Conservation (phyloP, 2,888 invertebrate genomes). For the Cyclophora albipunctata region DNA sequence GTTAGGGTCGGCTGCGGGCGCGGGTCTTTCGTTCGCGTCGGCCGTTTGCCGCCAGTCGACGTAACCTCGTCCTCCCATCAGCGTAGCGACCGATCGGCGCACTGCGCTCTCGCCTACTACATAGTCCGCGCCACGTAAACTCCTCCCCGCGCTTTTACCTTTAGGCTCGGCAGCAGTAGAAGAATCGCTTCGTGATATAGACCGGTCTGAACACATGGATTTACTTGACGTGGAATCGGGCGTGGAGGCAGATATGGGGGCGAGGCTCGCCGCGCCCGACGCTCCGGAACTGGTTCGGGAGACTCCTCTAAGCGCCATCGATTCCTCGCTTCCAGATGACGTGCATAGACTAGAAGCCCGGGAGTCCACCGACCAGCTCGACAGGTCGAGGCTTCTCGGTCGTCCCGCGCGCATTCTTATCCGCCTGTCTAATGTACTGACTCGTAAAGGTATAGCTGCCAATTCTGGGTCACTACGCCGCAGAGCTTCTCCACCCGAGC, state of each 20-base stretch:
- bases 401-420: slow-evolving; percentile 88
- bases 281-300: slow-evolving; percentile 86
- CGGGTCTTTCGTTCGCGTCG: slow-evolving; percentile 74
- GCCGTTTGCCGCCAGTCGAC: slow-evolving; percentile 88
- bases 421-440: slow-evolving; percentile 86
- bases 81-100: slow-evolving; percentile 85
- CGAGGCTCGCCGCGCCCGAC: slow-evolving; percentile 77
- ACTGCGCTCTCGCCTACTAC: slow-evolving; percentile 64
- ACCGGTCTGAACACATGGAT: slow-evolving; percentile 57
- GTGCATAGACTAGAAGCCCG: slow-evolving; percentile 87
- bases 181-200: slow-evolving; percentile 51
- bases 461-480: slow-evolving; percentile 89
- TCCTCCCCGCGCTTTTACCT: slow-evolving; percentile 49
- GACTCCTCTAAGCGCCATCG: slow-evolving; percentile 83
- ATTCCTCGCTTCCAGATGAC: slow-evolving; percentile 91
- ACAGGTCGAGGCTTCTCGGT: slow-evolving; percentile 86
- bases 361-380: slow-evolving; percentile 92
- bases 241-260: slow-evolving; percentile 69
- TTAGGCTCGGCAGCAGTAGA: slow-evolving; percentile 30
- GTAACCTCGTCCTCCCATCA: slow-evolving; percentile 93
- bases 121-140: slow-evolving; percentile 60
- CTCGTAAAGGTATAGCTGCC: slow-evolving; percentile 87
- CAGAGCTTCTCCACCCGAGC: slow-evolving; percentile 83
- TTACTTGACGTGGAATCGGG: slow-evolving; percentile 60
- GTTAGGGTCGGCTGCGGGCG: slow-evolving; percentile 79